A percentile compares a stretch with the other conserved stretches of the same genome.
Conservation (phyloP, 2,888 invertebrate genomes). For the Drosophila fulvimacula region DNA sequence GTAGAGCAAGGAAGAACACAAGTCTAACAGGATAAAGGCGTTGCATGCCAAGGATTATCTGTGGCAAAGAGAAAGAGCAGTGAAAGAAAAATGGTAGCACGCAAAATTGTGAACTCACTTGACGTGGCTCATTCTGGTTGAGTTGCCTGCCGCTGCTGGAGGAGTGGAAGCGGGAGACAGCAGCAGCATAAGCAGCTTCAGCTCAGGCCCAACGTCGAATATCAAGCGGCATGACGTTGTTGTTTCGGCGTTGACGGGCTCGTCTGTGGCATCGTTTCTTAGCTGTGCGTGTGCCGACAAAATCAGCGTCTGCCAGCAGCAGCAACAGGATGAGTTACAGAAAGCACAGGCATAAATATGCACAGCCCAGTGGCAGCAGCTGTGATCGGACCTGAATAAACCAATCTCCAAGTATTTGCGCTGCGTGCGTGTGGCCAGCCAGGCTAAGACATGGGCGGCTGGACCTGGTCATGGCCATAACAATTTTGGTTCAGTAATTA, state of each 20-base stretch:
- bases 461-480: conserved; percentile 7
- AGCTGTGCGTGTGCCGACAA: conserved; percentile 59
- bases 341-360: conserved; percentile 67
- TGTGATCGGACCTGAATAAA: conserved; percentile 31
- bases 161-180: neutral
- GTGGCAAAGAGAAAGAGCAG: conserved; percentile 32
- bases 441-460: neutral
- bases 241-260: conserved; percentile 67
- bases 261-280: conserved; percentile 45
- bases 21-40: conserved; percentile 81
- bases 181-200: conserved; percentile 4
- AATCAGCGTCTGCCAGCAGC: conserved; percentile 64
- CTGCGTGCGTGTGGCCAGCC: conserved; percentile 44
- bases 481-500: conserved; percentile 65
- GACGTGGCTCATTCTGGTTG: conserved; percentile 79
- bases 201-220: conserved; percentile 27
- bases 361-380: conserved; percentile 54
- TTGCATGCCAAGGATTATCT: conserved; percentile 80
- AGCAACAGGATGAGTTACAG: conserved; percentile 29
- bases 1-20: conserved; percentile 57
- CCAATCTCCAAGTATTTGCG: conserved; percentile 15
- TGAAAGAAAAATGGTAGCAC: conserved; percentile 79
- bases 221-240: conserved; percentile 68
- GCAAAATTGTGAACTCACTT: conserved; percentile 81
- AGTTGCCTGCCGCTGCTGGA: conserved; percentile 33